Evolutionary conservation across 2,113 vertebrate species (phyloP).

Genomic region (Todiramphus chloris): DNA sequence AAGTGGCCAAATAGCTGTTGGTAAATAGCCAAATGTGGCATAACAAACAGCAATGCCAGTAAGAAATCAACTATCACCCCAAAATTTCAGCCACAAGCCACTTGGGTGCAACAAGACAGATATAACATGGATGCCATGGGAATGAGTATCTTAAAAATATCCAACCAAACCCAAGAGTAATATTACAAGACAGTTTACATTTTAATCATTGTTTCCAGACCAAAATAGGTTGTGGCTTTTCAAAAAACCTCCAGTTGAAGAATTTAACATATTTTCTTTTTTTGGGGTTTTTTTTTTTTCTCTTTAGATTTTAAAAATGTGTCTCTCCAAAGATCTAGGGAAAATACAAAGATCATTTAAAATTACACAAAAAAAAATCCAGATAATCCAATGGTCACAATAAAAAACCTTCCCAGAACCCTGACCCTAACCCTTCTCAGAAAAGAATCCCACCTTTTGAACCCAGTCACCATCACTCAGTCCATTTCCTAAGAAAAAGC

Average conservation of each 20-base stretch:
- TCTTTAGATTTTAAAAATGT: constrained; percentile 4
- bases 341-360: constrained; percentile 34
- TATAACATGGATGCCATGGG: background rate
- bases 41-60: background rate
- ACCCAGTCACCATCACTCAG: constrained; percentile 11
- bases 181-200: background rate
- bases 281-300: background rate
- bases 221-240: background rate
- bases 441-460: constrained; percentile 59
- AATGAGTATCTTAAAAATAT: background rate
- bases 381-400: constrained; percentile 3
- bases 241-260: background rate
- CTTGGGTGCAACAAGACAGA: background rate
- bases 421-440: constrained; percentile 34
- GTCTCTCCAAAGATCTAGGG: background rate
- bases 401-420: constrained; percentile 55
- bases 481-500: constrained; percentile 22
- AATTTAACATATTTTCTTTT: background rate
- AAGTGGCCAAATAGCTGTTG: constrained; percentile 33
- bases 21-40: background rate
- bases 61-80: background rate
- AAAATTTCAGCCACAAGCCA: background rate
- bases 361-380: constrained; percentile 12
- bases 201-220: constrained; percentile 1
- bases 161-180: background rate